Conservation (phyloP, 2,888 invertebrate genomes). For the Trachelus tabidus region DNA sequence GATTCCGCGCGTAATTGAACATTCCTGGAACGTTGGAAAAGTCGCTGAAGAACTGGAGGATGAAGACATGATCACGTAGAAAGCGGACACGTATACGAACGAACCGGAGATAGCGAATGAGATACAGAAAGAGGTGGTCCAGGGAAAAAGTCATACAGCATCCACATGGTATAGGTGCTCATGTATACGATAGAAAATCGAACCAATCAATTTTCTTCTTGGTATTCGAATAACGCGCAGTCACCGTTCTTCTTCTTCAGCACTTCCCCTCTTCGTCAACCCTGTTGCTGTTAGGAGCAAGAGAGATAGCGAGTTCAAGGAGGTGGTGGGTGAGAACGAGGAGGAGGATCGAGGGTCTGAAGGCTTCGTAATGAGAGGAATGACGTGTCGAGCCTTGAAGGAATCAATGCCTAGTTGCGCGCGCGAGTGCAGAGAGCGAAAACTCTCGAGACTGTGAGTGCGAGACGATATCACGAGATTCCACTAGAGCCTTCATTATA, state of each 20-base stretch:
- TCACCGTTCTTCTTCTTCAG: slow-evolving; percentile 11
- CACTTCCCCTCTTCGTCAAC: slow-evolving; percentile 13
- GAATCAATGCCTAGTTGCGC: slow-evolving; percentile 9
- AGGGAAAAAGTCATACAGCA: not conserved
- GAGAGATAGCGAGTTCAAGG: slow-evolving; percentile 13
- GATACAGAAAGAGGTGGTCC: not conserved
- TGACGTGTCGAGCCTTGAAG: slow-evolving; percentile 23
- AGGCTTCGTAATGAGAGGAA: slow-evolving; percentile 28
- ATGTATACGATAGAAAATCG: not conserved
- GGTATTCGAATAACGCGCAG: not conserved
- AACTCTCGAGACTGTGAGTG: not conserved
- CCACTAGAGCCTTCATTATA: slow-evolving; percentile 12
- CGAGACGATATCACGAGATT: slow-evolving; percentile 18
- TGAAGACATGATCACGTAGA: not conserved
- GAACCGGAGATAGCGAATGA: not conserved
- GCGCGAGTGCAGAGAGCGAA: not conserved
- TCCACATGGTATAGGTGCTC: not conserved
- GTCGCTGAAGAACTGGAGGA: not conserved
- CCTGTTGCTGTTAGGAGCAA: slow-evolving; percentile 14
- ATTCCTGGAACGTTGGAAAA: not conserved
- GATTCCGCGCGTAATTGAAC: not conserved
- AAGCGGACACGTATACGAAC: not conserved
- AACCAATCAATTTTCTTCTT: not conserved
- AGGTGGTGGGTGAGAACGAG: slow-evolving; percentile 13
- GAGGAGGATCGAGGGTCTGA: slow-evolving; percentile 1